Evolutionary conservation across 2,888 invertebrate species (phyloP).

Genomic region (Coleophora flavipennella): DNA sequence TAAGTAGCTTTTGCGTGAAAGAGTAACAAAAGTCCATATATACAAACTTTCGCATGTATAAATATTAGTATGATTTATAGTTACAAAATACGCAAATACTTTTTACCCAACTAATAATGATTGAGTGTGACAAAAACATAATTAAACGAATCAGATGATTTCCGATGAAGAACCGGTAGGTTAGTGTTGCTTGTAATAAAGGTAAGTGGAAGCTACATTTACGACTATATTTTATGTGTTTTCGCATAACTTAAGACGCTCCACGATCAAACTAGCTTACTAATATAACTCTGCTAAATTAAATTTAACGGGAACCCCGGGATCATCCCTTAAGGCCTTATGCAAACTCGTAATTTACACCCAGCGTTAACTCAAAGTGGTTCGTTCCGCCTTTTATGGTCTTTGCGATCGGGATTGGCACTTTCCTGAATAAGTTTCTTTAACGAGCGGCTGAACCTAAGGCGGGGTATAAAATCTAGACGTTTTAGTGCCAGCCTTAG

Average conservation of each 20-base stretch:
- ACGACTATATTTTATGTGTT: constrained; percentile 43
- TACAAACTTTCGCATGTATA: too few species aligned
- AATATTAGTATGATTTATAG: too few species aligned
- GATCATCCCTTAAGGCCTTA: constrained; percentile 13
- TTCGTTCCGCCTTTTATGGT: constrained; percentile 34
- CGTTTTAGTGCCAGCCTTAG: constrained; percentile 12
- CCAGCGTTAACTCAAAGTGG: constrained; percentile 38
- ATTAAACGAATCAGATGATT: too few species aligned
- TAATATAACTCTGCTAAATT: constrained; percentile 42
- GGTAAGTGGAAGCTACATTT: constrained; percentile 55
- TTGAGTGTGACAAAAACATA: too few species aligned
- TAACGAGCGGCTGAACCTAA: constrained; percentile 26
- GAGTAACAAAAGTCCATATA: too few species aligned
- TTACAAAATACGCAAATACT: too few species aligned
- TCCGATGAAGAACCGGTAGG: constrained; percentile 12
- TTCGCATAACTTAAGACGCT: constrained; percentile 43
- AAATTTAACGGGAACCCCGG: constrained; percentile 36
- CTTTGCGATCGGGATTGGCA: constrained; percentile 35
- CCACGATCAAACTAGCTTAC: constrained; percentile 45
- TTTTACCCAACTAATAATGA: too few species aligned
- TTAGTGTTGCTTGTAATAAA: constrained; percentile 41
- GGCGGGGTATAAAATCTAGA: constrained; percentile 20
- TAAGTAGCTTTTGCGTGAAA: too few species aligned
- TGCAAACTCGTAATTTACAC: constrained; percentile 32
- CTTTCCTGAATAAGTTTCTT: constrained; percentile 27